Base-by-base conservation (phyloP, 2,888 invertebrate genomes). In the Chloroclysta siterata region DNA sequence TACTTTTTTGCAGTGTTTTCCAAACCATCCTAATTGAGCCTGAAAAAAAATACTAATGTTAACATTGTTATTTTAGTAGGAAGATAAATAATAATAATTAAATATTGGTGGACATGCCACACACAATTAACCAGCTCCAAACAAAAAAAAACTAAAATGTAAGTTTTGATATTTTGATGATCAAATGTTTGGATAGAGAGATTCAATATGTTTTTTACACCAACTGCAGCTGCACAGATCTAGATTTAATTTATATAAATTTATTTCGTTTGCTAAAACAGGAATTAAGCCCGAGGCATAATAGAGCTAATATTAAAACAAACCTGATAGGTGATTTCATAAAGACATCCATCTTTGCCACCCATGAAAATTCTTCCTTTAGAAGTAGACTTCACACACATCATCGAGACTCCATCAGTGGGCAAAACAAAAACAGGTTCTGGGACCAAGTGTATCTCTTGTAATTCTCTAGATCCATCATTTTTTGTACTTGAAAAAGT, bases 281-380 rank as follows among this genome's bases (percentile, higher is more conserved):
- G n/a, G n/a, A n/a, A n/a, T n/a, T n/a, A n/a, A n/a, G n/a, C n/a
- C n/a, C n/a, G n/a, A 15, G 44, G 14, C 2, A 2, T 8, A 7
- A 44, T 8, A 5, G 11, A 11, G 33, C 7, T 10, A 52, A 13
- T 33, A 33, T 10, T 15, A 22, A 44, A 39, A 50, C 39, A 11
- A 69, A 97, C 98, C 94, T 98, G 97, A 90, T 99, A 99, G 71
- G 95, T 95, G 71, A 99, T 96, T 94, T 99, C 99, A 94, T 97
- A 99, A 0, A 99, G 93, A 75, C 96, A 97, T 10, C 99, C 98
- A 93, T 99, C 99, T 82, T 97, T 97, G 22, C 98, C 98, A 17
- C 98, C 98, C 84, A 99, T 95, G 86, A 99, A 99, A 74, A 99
- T 97, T 70, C 99, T 94, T 0, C 99, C 99, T 75, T 94, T 94